Conservation (phyloP, 1,140 invertebrate genomes). For the Diorhabda elongata region DNA sequence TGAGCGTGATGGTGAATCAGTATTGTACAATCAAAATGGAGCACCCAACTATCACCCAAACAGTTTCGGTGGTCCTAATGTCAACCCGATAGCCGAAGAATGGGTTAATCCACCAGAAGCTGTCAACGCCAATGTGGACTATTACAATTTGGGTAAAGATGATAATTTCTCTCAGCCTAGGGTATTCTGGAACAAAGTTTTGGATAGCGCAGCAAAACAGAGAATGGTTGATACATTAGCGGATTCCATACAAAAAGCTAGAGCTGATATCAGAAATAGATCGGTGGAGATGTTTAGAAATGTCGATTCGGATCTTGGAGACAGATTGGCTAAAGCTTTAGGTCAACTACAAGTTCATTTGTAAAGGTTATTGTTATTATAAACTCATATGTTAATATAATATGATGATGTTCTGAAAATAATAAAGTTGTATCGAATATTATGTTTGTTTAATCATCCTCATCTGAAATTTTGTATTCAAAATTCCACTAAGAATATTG, state of each 20-base stretch:
- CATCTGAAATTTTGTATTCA: no score
- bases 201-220: slow-evolving; percentile 67
- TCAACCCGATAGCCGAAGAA: slow-evolving; percentile 50
- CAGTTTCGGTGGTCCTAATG: slow-evolving; percentile 72
- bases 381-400: no score
- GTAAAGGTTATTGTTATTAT: neutral
- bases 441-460: no score
- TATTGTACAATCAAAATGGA: slow-evolving; percentile 57
- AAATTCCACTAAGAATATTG: no score
- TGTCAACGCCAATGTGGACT: slow-evolving; percentile 54
- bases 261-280: slow-evolving; percentile 20
- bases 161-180: slow-evolving; percentile 87
- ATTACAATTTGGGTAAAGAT: slow-evolving; percentile 73
- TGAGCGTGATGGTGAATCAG: slow-evolving; percentile 73
- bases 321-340: slow-evolving; percentile 12
- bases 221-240: slow-evolving; percentile 80
- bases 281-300: slow-evolving; percentile 26
- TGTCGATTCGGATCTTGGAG: slow-evolving; percentile 26
- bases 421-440: no score
- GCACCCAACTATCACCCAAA: slow-evolving; percentile 89
- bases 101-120: slow-evolving; percentile 51
- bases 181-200: slow-evolving; percentile 76
- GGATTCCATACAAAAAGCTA: slow-evolving; percentile 69
- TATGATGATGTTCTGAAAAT: no score
- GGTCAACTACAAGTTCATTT: neutral